Conservation (phyloP, 2,113 vertebrate species). For the Ameiurus melas region DNA sequence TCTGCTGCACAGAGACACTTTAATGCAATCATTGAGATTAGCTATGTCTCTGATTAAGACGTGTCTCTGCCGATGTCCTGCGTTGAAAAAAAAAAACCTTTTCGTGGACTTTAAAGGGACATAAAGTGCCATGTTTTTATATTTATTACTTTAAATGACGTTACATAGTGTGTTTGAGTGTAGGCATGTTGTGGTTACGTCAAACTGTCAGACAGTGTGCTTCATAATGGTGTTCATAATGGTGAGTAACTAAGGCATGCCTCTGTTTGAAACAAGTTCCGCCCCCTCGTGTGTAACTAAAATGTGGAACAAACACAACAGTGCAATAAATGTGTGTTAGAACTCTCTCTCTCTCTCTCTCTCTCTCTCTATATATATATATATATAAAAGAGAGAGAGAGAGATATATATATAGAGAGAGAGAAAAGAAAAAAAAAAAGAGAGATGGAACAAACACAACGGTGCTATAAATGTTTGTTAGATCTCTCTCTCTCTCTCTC, state of each 20-base stretch:
- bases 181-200: background rate
- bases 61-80: background rate
- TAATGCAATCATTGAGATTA: too few species aligned
- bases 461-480: background rate
- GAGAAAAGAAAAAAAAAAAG: too few species aligned
- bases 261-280: background rate
- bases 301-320: background rate
- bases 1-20: background rate
- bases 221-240: background rate
- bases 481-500: background rate
- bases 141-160: background rate
- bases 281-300: background rate
- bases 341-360: background rate
- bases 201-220: too few species aligned
- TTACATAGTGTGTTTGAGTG: background rate
- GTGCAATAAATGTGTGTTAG: background rate
- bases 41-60: too few species aligned
- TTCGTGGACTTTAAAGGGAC: background rate
- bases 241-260: background rate
- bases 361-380: background rate
- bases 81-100: background rate
- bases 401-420: too few species aligned
- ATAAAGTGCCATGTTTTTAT: background rate
- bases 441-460: background rate
- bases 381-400: too few species aligned